A percentile compares a stretch with the other conserved stretches of the same genome.
Conservation (phyloP, 92 coral and sea anemone genomes). For the Bergia sp. region DNA sequence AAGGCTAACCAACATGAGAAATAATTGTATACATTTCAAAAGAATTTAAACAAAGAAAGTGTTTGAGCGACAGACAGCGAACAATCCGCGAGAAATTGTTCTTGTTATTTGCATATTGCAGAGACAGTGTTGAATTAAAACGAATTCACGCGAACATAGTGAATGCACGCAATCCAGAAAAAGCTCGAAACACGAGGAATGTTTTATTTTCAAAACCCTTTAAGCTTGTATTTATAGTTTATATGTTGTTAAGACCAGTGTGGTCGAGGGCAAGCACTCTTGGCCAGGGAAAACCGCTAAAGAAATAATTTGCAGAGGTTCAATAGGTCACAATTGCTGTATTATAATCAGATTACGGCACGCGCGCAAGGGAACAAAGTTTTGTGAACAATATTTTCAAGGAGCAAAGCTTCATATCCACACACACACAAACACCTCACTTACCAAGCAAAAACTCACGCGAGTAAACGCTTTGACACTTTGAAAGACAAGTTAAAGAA, state of each 20-base stretch:
- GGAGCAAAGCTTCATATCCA: background rate
- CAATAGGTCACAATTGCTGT: constrained; percentile 81
- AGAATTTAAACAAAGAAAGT: constrained; percentile 61
- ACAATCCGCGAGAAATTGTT: constrained; percentile 73
- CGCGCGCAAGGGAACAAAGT: constrained; percentile 26
- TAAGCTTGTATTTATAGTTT: background rate
- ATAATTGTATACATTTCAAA: constrained; percentile 47
- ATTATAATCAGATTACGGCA: constrained; percentile 64
- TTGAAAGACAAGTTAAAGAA: constrained; percentile 45
- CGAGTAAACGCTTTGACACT: background rate
- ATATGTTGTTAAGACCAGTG: background rate
- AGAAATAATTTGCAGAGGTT: constrained; percentile 52
- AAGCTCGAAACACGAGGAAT: constrained; percentile 8
- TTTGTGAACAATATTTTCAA: constrained; percentile 9
- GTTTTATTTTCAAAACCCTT: background rate
- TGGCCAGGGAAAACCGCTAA: constrained; percentile 42
- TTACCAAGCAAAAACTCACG: background rate
- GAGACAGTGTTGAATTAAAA: constrained; percentile 83
- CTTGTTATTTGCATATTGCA: constrained; percentile 79
- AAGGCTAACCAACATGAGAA: constrained; percentile 8
- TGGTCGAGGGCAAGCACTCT: constrained; percentile 27
- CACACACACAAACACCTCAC: background rate
- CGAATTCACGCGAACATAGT: constrained; percentile 67
- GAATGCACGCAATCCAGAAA: constrained; percentile 67
- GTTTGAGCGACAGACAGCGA: constrained; percentile 70